Evolutionary conservation across 2,113 vertebrate species (phyloP), one percentile per base, ranked within the genome.

Genomic region (Sphyrna mokarran): DNA sequence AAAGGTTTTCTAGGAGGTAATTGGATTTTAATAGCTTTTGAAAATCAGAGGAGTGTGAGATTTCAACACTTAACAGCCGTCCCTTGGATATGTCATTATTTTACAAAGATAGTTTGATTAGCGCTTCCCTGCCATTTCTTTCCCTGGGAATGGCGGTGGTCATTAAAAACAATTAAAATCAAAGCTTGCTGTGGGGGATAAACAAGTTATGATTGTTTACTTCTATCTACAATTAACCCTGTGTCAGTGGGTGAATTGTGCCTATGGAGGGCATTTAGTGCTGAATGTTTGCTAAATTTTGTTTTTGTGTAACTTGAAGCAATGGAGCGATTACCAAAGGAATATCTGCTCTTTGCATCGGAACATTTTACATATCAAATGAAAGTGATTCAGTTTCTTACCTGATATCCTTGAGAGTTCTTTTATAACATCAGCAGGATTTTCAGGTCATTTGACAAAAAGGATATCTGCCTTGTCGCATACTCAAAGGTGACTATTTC

Each of bases 401-500:
- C 96, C 96, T 94, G 91, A 68, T 97, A 98, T 97, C 97, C 98
- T 98, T 98, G 98, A 98, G 96, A 97, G 97, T 98, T 97, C 98
- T 99, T 98, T 98, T 98, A 98, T 98, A 98, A 98, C 98, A 99
- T 99, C 99, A 99, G 99, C 99, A 98, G 98, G 98, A 99, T 99
- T 99, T 98, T 99, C 98, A 98, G 98, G 98, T 99, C 98, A 98
- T 98, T 99, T 99, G 98, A 98, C 98, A 98, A 98, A 98, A 98
- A 99, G 99, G 98, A 98, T 99, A 98, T 98, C 97, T 98, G 98
- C 98, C 98, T 98, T 98, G 98, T 98, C 98, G 98, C 97, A 97
- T 97, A 98, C 98, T 98, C 98, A 99, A 99, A 99, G 99, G 99
- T 99, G 99, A 99, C 98, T 99, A 98, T 97, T 98, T 97, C 97